Evolutionary conservation across 2,888 invertebrate species (phyloP).

Genomic region (Lasioglossum lativentre): DNA sequence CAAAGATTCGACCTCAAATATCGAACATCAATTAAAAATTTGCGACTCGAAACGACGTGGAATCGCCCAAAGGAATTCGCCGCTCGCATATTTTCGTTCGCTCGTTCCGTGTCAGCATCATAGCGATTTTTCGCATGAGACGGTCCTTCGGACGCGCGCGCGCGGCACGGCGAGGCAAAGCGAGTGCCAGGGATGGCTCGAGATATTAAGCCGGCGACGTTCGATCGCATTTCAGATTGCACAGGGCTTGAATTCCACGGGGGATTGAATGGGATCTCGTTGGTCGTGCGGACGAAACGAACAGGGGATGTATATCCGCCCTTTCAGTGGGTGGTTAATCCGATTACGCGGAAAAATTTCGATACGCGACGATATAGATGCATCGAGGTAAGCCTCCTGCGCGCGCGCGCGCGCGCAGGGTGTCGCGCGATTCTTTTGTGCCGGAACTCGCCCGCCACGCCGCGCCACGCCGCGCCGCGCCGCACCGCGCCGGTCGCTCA

Average conservation of each 20-base stretch:
- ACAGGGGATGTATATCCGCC: slow-evolving; percentile 53
- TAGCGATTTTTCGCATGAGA: slow-evolving; percentile 42
- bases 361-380: slow-evolving; percentile 61
- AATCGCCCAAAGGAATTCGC: background rate
- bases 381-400: background rate
- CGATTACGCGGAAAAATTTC: slow-evolving; percentile 76
- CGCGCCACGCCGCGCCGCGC: background rate
- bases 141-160: slow-evolving; percentile 45
- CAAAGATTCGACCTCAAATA: background rate
- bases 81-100: too few relatives aligned
- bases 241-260: slow-evolving; percentile 70
- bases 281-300: slow-evolving; percentile 43
- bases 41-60: background rate
- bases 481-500: background rate
- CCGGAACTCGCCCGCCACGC: background rate
- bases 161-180: slow-evolving; percentile 45
- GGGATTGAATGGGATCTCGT: slow-evolving; percentile 75
- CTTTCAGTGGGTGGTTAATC: slow-evolving; percentile 73
- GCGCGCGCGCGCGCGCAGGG: background rate
- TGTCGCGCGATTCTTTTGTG: slow-evolving; percentile 41
- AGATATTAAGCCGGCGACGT: slow-evolving; percentile 72
- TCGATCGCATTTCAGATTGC: slow-evolving; percentile 77
- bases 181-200: slow-evolving; percentile 34
- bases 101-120: background rate
- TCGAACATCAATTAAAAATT: background rate